Base-by-base conservation (phyloP, 64 coral and sea anemone species). In the Pocillopora verrucosa region DNA sequence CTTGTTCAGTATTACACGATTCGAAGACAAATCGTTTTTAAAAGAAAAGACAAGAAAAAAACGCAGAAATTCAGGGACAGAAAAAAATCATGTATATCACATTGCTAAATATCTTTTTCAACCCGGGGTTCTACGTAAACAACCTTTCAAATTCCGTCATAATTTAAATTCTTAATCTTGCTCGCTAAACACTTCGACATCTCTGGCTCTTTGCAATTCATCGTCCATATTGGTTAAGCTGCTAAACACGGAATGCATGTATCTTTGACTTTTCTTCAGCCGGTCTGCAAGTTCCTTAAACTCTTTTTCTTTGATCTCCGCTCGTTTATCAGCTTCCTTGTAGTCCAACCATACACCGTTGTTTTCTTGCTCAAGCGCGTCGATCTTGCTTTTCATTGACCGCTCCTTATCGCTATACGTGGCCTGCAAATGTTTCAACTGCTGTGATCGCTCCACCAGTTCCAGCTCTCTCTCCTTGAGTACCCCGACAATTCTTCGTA, bases 151-250 rank as follows among this genome's bases (percentile, higher is more conserved):
- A 70, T n/a, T 70, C 11, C 0, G 2, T 63, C 61, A 63, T 63
- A 17, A 63, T 62, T 63, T 5, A 80, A 14, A 58, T 0, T 1
- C 13, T 67, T n/a, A 83, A 69, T 67, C 36, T 51, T 85, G 82
- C 57, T 72, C 82, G 37, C 82, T 72, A 4, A 56, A 45, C 7
- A 26, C 65, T 30, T 72, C 34, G 72, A 85, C 70, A 84, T 92
- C 79, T 56, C 88, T 76, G 16, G 92, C 91, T 88, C 88, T 79
- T 60, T 99, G 94, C 80, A 99, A 70, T n/a, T 92, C 88, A 56
- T 95, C 93, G 77, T 99, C 97, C 26, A 99, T 84, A 16, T 88
- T 99, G 16, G 83, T 94, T 58, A 99, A 88, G 24, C 88, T 95
- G 13, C 93, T 92, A 64, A 95, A 99, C 77, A 95, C 67, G 13